A percentile compares a stretch with the other conserved stretches of the same genome.
Conservation (phyloP, 2,797 vertebrate species). For the Lacerta viridis region DNA sequence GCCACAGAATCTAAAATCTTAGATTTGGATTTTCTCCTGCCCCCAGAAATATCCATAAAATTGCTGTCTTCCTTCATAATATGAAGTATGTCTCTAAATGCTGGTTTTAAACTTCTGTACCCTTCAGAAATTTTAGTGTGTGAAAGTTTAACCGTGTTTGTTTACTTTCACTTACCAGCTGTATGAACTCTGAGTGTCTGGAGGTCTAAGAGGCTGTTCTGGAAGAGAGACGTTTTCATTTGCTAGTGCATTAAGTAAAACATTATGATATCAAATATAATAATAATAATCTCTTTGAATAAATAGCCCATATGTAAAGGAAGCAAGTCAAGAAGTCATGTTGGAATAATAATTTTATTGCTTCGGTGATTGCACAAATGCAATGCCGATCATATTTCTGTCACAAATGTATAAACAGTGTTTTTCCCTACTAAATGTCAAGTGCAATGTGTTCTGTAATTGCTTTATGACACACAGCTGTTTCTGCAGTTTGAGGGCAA, state of each 20-base stretch:
- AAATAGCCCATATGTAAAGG: constrained; percentile 28
- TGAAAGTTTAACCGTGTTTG: neutral
- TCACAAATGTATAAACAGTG: constrained; percentile 48
- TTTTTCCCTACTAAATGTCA: constrained; percentile 56
- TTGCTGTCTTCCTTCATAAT: no score
- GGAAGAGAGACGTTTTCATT: constrained; percentile 7
- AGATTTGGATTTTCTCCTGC: no score
- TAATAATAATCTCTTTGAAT: neutral
- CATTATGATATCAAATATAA: neutral
- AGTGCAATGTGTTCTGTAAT: constrained; percentile 73
- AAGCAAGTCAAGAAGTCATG: constrained; percentile 33
- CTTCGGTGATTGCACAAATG: constrained; percentile 33
- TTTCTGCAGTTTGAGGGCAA: constrained; percentile 78
- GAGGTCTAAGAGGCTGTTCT: neutral
- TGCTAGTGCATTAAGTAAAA: constrained; percentile 1
- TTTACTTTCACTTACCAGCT: neutral
- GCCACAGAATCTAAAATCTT: neutral
- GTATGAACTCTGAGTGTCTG: neutral
- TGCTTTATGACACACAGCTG: constrained; percentile 80
- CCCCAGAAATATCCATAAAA: no score
- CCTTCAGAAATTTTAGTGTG: neutral
- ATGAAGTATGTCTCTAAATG: neutral
- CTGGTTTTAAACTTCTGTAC: neutral
- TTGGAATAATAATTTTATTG: constrained; percentile 29
- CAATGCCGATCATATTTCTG: constrained; percentile 50